Evolutionary conservation across 2,113 vertebrate species (phyloP).

Genomic region (Phaethon lepturus): DNA sequence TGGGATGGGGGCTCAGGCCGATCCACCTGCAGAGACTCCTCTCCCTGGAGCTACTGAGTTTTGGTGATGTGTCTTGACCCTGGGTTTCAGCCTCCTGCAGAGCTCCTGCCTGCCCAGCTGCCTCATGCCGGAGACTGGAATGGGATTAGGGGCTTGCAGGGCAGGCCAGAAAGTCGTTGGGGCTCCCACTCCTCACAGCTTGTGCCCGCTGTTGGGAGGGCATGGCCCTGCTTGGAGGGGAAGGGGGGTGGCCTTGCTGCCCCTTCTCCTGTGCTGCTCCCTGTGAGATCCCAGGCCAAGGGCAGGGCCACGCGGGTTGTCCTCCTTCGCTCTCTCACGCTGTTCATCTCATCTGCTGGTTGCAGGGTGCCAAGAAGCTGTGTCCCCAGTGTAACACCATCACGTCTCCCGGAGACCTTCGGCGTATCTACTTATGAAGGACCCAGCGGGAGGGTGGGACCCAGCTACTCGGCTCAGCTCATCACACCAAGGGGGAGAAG

Average conservation of each 20-base stretch:
- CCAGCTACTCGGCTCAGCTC: slow-evolving; percentile 36
- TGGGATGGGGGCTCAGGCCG: accelerated
- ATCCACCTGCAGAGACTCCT: background rate
- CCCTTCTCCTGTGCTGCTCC: background rate
- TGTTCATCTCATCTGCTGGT: background rate
- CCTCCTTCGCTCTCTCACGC: background rate
- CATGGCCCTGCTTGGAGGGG: background rate
- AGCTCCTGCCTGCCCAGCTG: background rate
- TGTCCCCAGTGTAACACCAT: slow-evolving; percentile 99
- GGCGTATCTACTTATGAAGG: slow-evolving; percentile 98
- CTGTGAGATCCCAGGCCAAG: background rate
- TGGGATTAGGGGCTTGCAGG: background rate
- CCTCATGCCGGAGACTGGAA: background rate
- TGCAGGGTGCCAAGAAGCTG: slow-evolving; percentile 98
- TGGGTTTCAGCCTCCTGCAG: background rate
- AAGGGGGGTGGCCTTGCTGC: background rate
- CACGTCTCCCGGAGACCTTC: slow-evolving; percentile 96
- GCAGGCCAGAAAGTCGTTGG: background rate
- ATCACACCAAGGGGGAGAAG: slow-evolving; percentile 48
- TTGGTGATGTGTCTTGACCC: background rate
- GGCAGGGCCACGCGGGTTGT: accelerated
- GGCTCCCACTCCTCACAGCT: background rate
- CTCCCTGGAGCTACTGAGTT: background rate
- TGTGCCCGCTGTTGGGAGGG: background rate
- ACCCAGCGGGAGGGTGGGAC: background rate